Evolutionary conservation across 2,797 vertebrate genomes (phyloP), one percentile per base, ranked within the genome.

Genomic region (Enteromius paludinosus): DNA sequence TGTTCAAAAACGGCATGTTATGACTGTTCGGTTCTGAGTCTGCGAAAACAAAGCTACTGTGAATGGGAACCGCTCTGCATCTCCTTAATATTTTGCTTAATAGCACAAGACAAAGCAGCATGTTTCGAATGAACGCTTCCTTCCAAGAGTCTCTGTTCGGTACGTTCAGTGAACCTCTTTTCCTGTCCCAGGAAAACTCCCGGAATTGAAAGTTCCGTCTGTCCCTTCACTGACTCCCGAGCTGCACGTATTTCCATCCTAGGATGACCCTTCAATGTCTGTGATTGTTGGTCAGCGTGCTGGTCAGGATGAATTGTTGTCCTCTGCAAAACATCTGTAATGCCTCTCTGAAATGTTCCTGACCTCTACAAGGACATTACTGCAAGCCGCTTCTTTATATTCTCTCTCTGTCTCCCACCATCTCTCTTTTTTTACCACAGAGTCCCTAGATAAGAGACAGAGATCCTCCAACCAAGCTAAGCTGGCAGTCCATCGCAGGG

Each of bases 281-380:
- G 17, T 15, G 59, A 65, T 28, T 41, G 38, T 41, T 23, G 38
- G 38, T 45, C 56, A 18, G 35, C 11, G 62, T 35, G 25, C 9
- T 38, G n/a, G n/a, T 81, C 38, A 56, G 54, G 45, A 9, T 64
- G 65, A 33, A n/a, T 68, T 15, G 30, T 23, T 85, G 68, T 83
- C 68, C 35, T 17, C 33, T 61, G 33, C 38, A 64, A 41, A 47
- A 54, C 54, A 80, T 25, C 23, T 28, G 2, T 74, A 28, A 45
- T 62, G 70, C 61, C 49, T 33, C 54, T 43, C 23, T 45, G 11
- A 65, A 64, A 59, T 35, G 80, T 30, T 65, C 30, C 49, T 83
- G 86, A 86, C 85, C 86, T 86, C 49, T 70, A 35, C 82, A 66
- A 79, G 77, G 75, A 80, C 81, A 69, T 73, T 64, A 71, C 49